A percentile compares a stretch with the other conserved stretches of the same genome.
These are phyloP conservation scores for Leucopsar rothschildi DNA, from an alignment of 2,113 vertebrate genomes.

Conservation along the genomic window DNA sequence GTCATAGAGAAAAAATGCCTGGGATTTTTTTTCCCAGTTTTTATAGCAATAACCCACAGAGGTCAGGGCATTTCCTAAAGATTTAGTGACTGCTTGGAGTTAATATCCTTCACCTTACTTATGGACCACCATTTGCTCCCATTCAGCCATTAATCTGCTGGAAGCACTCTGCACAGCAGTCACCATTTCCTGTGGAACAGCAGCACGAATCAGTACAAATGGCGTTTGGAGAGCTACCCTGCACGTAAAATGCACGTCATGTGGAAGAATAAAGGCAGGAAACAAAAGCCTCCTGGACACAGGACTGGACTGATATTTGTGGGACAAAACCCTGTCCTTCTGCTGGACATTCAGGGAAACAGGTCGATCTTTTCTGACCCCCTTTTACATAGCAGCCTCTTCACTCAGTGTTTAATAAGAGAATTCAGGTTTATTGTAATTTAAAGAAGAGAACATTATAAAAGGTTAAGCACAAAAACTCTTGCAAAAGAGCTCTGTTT, in stretches of 20 bases:
- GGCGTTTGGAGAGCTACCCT: not conserved
- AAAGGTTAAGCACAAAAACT: not conserved
- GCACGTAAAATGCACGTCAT: not conserved
- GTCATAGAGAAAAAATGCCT: conserved; percentile 35
- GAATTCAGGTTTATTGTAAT: not conserved
- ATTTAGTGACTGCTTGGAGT: not conserved
- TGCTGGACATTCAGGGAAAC: not conserved
- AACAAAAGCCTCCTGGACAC: not conserved
- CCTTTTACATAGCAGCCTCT: not conserved
- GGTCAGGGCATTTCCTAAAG: not conserved
- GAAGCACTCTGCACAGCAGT: not conserved
- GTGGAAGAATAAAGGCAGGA: not conserved
- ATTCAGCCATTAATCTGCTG: not conserved
- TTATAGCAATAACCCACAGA: not conserved
- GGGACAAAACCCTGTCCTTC: not conserved
- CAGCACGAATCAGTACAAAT: not conserved
- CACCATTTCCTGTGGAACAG: not conserved
- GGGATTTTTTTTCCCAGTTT: not conserved
- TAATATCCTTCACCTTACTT: not conserved
- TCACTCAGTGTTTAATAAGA: not conserved
- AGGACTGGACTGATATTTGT: not conserved
- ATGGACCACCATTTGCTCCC: not conserved
- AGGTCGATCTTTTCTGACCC: not conserved
- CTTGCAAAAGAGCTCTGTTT: not conserved
- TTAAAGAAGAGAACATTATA: not conserved